phyloP scores from a whole-genome alignment of 37 sponge, comb jelly and placozoan genomes.

The Sycon ciliatum region DNA sequence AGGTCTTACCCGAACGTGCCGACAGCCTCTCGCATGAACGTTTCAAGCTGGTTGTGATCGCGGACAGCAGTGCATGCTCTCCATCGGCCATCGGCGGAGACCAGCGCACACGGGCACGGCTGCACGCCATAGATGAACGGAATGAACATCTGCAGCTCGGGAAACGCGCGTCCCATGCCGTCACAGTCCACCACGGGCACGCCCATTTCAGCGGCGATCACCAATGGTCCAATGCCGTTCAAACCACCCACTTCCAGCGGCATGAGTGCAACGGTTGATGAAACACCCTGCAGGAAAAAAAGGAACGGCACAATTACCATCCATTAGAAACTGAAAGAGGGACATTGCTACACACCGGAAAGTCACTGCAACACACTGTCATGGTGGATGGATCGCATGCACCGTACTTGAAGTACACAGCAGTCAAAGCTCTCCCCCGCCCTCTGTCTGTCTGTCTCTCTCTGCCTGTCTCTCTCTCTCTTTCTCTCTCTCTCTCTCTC shows the following conservation, averaged over 20 bases:
- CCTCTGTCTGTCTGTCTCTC: no score
- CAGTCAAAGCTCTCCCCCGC: no score
- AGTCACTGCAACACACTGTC: no score
- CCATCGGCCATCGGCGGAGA: slow-evolving; percentile 49
- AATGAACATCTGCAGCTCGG: slow-evolving; percentile 76
- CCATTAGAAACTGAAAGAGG: no score
- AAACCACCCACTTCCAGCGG: slow-evolving; percentile 73
- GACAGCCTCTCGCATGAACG: slow-evolving; percentile 47
- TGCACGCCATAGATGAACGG: slow-evolving; percentile 54
- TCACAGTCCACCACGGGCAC: slow-evolving; percentile 73
- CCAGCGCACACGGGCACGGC: slow-evolving; percentile 42
- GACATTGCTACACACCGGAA: no score
- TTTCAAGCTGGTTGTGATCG: slow-evolving; percentile 39
- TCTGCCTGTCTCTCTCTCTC: no score
- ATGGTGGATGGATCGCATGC: no score
- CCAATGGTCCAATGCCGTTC: slow-evolving; percentile 63
- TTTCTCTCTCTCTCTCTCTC: no score
- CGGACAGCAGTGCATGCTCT: slow-evolving; percentile 23
- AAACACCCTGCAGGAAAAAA: slow-evolving; percentile 24
- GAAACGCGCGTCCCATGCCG: slow-evolving; percentile 84
- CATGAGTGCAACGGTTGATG: no score
- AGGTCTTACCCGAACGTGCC: slow-evolving; percentile 64
- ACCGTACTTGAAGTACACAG: no score
- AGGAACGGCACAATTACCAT: no score
- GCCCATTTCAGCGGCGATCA: slow-evolving; percentile 43